Conservation (phyloP, 2,888 invertebrate genomes). For the Noctua fimbriata region DNA sequence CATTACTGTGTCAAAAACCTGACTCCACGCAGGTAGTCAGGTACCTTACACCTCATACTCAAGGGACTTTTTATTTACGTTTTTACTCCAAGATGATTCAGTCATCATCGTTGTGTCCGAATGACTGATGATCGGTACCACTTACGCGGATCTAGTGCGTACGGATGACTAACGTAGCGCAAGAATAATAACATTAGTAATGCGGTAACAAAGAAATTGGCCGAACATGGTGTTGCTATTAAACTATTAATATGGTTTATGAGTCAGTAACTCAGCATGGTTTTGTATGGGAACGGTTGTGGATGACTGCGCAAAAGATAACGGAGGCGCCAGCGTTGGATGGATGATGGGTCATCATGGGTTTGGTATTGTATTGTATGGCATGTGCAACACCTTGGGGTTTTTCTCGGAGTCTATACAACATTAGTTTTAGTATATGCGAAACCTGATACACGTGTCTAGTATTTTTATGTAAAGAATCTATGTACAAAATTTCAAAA, state of each 20-base stretch:
- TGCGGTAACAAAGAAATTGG: conserved; percentile 58
- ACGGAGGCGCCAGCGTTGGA: conserved; percentile 3
- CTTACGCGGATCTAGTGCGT: conserved; percentile 68
- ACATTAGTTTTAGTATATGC: no score
- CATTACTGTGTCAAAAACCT: neutral
- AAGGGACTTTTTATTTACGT: conserved; percentile 50
- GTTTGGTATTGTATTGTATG: neutral
- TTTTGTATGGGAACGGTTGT: conserved; percentile 12
- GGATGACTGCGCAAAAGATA: conserved; percentile 26
- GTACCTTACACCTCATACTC: neutral
- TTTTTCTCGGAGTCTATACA: neutral
- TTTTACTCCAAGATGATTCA: conserved; percentile 48
- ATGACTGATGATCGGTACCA: conserved; percentile 56
- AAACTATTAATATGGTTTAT: conserved; percentile 40
- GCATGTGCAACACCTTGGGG: neutral
- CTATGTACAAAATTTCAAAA: no score
- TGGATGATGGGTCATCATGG: neutral
- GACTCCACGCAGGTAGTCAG: conserved; percentile 5
- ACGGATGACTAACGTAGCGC: conserved; percentile 66
- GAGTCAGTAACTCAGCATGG: conserved; percentile 47
- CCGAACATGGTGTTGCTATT: conserved; percentile 47
- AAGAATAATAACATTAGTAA: conserved; percentile 62
- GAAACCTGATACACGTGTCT: no score
- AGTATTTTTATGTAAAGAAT: no score
- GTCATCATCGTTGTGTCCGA: conserved; percentile 38